Evolutionary conservation across 2,888 invertebrate species (phyloP).

Genomic region (Nomada fucata): DNA sequence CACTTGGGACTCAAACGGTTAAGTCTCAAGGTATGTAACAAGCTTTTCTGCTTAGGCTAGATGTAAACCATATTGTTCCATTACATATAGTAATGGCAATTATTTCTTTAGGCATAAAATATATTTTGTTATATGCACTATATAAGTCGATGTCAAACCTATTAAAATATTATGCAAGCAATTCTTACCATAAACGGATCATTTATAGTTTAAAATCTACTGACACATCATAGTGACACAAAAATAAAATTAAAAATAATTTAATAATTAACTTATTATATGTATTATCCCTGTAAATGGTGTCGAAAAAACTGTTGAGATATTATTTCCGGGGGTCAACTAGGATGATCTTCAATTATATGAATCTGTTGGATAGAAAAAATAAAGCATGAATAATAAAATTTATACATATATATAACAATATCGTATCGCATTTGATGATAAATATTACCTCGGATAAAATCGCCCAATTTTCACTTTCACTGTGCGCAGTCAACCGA

Average conservation of each 20-base stretch:
- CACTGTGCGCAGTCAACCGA: constrained; percentile 91
- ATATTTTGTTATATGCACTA: neutral
- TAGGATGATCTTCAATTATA: constrained; percentile 81
- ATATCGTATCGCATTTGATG: neutral
- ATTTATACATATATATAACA: neutral
- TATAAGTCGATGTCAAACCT: neutral
- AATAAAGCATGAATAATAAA: constrained; percentile 19
- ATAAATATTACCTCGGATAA: constrained; percentile 90
- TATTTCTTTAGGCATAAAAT: constrained; percentile 9
- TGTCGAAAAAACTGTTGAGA: constrained; percentile 64
- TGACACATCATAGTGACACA: constrained; percentile 12
- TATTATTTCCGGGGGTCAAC: constrained; percentile 78
- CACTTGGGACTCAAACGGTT: too few species aligned
- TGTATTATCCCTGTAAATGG: constrained; percentile 60
- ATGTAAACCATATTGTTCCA: neutral
- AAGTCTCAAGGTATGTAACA: constrained; percentile 1
- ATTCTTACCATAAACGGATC: constrained; percentile 5
- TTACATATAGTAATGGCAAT: neutral
- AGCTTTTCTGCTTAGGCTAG: constrained; percentile 12
- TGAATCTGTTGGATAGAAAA: constrained; percentile 77
- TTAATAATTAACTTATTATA: constrained; percentile 45
- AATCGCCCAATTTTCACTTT: constrained; percentile 95
- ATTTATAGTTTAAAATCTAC: too few species aligned
- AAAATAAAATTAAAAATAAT: constrained; percentile 57
- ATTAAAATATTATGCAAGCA: constrained; percentile 6